These are phyloP conservation scores for Drosophila subpulchrella DNA, from an alignment of 1,140 invertebrate species.

Conservation along the genomic window DNA sequence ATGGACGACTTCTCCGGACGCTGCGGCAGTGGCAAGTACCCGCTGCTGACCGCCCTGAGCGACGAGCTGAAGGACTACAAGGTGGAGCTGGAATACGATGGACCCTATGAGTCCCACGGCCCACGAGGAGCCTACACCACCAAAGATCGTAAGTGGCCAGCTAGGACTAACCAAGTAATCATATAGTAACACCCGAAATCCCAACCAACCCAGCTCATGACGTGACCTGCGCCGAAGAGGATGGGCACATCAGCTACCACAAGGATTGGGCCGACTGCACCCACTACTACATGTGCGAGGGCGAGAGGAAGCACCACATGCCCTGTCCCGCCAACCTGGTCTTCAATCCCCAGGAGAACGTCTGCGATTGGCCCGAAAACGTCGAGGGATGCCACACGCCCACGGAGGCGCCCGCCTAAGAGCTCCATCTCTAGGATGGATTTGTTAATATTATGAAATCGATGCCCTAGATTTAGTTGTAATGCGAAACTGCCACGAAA, in stretches of 20 bases:
- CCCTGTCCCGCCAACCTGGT: constrained; percentile 97
- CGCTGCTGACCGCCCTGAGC: constrained; percentile 94
- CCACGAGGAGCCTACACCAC: constrained; percentile 91
- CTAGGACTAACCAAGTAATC: not conserved
- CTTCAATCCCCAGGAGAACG: constrained; percentile 96
- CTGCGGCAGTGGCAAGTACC: constrained; percentile 96
- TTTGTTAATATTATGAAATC: constrained; percentile 70
- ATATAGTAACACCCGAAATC: not conserved
- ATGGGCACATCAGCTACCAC: constrained; percentile 97
- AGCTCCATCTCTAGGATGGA: not conserved
- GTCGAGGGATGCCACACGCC: constrained; percentile 94
- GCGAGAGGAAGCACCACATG: constrained; percentile 97
- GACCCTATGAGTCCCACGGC: constrained; percentile 91
- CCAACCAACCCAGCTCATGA: constrained; percentile 93
- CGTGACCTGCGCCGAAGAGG: constrained; percentile 95
- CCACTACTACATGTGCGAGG: constrained; percentile 98
- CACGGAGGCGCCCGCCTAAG: constrained; percentile 89
- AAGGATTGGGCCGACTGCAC: constrained; percentile 95
- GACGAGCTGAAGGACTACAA: constrained; percentile 93
- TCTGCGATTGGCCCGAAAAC: constrained; percentile 98
- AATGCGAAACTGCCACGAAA: constrained; percentile 66
- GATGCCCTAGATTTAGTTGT: constrained; percentile 68
- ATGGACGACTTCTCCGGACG: constrained; percentile 97
- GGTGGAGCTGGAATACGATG: constrained; percentile 94
- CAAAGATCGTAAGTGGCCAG: constrained; percentile 91